Conservation (phyloP, 2,888 invertebrate genomes). For the Ophion ventricosus region DNA sequence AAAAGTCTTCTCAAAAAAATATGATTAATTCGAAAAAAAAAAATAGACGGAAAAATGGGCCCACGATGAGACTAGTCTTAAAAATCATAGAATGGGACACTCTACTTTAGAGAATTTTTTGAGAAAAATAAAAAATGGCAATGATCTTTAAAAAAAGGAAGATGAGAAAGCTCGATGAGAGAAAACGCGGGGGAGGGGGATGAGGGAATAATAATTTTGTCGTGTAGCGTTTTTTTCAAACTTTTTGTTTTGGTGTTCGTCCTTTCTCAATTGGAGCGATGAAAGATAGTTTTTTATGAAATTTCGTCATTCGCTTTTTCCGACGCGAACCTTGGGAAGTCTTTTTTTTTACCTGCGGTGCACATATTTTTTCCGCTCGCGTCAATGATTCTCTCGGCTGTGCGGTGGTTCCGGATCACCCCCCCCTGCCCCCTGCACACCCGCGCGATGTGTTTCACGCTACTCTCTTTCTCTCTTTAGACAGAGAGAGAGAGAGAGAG, state of each 20-base stretch:
- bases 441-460: conserved; percentile 55
- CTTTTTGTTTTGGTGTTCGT: neutral
- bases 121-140: too few relatives aligned
- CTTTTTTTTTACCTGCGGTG: neutral
- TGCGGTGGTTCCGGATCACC: conserved; percentile 13
- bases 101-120: too few relatives aligned
- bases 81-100: too few relatives aligned
- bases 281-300: neutral
- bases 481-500: too few relatives aligned
- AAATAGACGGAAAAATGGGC: too few relatives aligned
- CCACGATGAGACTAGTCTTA: too few relatives aligned
- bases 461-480: conserved; percentile 46
- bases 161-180: too few relatives aligned
- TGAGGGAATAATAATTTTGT: neutral
- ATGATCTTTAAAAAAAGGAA: too few relatives aligned
- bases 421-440: neutral
- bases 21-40: too few relatives aligned
- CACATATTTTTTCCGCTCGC: conserved; percentile 14
- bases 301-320: conserved; percentile 5
- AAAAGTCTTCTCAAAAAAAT: too few relatives aligned
- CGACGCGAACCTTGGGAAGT: neutral
- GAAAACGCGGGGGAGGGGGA: neutral
- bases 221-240: neutral
- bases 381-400: conserved; percentile 24
- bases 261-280: neutral